Conservation (phyloP, 2,888 invertebrate genomes). For the Archips crataeganus region DNA sequence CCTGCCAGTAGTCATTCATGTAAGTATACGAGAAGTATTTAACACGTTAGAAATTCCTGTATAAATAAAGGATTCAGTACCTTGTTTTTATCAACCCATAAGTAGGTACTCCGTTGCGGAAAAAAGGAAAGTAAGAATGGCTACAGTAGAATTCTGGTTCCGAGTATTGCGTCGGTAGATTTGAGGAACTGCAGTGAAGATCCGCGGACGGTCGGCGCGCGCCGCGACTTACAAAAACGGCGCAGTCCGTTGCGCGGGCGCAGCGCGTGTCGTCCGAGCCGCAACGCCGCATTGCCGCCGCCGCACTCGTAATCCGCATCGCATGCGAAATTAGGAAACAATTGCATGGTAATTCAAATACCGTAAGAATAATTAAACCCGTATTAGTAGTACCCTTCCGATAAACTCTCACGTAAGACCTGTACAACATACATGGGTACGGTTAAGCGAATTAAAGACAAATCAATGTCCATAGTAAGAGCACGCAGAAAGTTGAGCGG, state of each 20-base stretch:
- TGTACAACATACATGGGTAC: constrained; percentile 40
- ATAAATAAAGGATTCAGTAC: constrained; percentile 5
- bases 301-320: constrained; percentile 47
- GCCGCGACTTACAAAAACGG: constrained; percentile 80
- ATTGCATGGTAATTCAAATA: constrained; percentile 32
- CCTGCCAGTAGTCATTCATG: constrained; percentile 61
- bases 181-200: constrained; percentile 70
- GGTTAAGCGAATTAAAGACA: constrained; percentile 68
- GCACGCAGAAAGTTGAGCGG: constrained; percentile 64
- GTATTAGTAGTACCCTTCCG: constrained; percentile 1
- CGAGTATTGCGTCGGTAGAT: constrained; percentile 71
- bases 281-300: constrained; percentile 36
- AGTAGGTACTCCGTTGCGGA: constrained; percentile 3
- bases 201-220: constrained; percentile 65
- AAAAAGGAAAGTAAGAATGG: constrained; percentile 47
- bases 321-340: constrained; percentile 48
- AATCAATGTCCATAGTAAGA: constrained; percentile 70
- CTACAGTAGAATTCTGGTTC: constrained; percentile 73
- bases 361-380: constrained; percentile 29
- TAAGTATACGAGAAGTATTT: constrained; percentile 46
- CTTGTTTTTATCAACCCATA: background rate
- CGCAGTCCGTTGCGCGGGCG: constrained; percentile 68
- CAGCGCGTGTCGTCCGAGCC: constrained; percentile 50
- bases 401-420: constrained; percentile 15
- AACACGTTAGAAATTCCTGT: constrained; percentile 12